phyloP scores from a whole-genome alignment of 2,888 invertebrate genomes.

The Desoria tigrina region DNA sequence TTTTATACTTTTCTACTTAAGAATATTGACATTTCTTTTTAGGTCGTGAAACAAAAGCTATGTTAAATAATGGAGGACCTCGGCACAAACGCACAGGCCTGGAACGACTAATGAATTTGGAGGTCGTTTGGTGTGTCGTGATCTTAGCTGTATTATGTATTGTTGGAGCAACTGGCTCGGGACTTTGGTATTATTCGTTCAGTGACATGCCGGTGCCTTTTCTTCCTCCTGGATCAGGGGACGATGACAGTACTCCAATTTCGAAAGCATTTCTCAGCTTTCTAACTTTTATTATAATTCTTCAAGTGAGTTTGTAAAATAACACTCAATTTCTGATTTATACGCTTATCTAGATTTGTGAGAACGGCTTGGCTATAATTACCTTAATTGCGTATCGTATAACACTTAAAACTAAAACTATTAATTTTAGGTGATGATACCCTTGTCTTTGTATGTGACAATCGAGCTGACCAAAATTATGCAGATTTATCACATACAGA shows the following conservation, averaged over 20 bases:
- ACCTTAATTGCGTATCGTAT: background rate
- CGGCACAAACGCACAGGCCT: constrained; percentile 88
- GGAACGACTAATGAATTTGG: constrained; percentile 91
- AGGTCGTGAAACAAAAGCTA: constrained; percentile 96
- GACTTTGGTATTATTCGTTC: constrained; percentile 75
- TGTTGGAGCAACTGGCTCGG: constrained; percentile 87
- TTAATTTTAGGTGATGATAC: constrained; percentile 79
- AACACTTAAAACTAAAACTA: background rate
- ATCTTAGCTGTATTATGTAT: constrained; percentile 85
- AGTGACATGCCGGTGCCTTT: constrained; percentile 65
- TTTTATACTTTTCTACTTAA: background rate
- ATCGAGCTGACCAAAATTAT: constrained; percentile 93
- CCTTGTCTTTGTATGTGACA: constrained; percentile 92
- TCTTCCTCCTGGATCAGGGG: constrained; percentile 60
- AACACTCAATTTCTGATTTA: too few species aligned
- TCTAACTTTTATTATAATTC: constrained; percentile 92
- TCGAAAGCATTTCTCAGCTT: constrained; percentile 83
- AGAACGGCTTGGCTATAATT: background rate
- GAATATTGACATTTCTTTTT: constrained; percentile 41
- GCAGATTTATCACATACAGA: constrained; percentile 92
- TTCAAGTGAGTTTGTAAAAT: constrained; percentile 75
- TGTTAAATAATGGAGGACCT: constrained; percentile 95
- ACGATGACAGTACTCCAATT: constrained; percentile 61
- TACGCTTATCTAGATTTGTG: too few species aligned
- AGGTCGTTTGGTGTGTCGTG: constrained; percentile 94